A percentile compares a stretch with the other conserved stretches of the same genome.
These are phyloP conservation scores for Andrena hattorfiana DNA, from an alignment of 2,888 invertebrate genomes.

Conservation along the genomic window DNA sequence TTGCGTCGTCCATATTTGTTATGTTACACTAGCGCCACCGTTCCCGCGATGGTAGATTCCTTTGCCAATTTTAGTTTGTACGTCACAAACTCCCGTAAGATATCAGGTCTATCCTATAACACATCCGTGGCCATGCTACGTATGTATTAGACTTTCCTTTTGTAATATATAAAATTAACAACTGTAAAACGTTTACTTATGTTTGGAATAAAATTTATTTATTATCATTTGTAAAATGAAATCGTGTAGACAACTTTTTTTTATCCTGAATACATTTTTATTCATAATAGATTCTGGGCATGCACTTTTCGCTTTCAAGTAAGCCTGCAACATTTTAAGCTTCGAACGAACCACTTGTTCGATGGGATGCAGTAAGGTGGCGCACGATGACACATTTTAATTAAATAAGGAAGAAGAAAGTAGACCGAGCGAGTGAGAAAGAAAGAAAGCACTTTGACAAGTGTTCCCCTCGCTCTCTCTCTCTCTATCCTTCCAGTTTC, in stretches of 20 bases:
- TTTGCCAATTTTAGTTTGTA: no score
- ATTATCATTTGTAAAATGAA: background rate
- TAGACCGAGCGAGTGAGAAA: conserved; percentile 17
- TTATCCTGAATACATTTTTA: conserved; percentile 14
- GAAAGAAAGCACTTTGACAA: conserved; percentile 51
- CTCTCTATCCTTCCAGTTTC: conserved; percentile 27
- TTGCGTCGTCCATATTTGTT: no score
- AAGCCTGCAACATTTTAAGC: no score
- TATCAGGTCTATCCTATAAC: no score
- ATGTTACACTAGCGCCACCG: no score
- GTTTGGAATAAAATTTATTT: background rate
- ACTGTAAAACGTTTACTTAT: background rate
- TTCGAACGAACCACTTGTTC: conserved; percentile 14
- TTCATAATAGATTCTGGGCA: no score
- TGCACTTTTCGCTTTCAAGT: no score
- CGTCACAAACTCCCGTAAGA: no score
- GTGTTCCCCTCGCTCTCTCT: conserved; percentile 18
- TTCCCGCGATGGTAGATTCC: no score
- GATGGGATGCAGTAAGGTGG: conserved; percentile 35
- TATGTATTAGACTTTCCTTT: background rate
- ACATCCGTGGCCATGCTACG: no score
- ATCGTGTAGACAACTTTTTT: background rate
- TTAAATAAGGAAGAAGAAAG: conserved; percentile 53
- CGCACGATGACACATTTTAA: conserved; percentile 41
- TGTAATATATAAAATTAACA: background rate